Base-by-base conservation (phyloP, 30 jellyfish, hydroid and myxozoan genomes). In the Rhopilema esculentum region DNA sequence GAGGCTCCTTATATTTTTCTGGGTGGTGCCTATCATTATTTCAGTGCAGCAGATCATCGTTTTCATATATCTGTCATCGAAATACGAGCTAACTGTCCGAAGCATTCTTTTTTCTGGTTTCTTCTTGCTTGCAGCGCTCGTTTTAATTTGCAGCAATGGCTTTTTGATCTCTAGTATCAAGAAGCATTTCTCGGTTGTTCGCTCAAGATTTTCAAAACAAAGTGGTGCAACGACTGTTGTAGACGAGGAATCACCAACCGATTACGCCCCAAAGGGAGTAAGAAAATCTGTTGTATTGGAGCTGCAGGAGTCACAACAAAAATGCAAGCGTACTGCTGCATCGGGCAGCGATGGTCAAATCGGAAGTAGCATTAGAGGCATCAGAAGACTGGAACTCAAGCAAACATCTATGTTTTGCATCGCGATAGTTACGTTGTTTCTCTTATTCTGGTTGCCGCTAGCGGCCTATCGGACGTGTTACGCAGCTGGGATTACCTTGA, bases 401-500 rank as follows among this genome's bases (percentile, higher is more conserved):
- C 94, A 78, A 15, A 85, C 94, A 21, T 85, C 94, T 24, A 2
- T 85, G 23, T 64, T 68, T 16, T 85, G 94, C 49, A 68, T 74
- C 23, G 23, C 63, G 51, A 74, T 85, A 25, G 88, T 85, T 1
- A 24, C 78, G 57, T 57, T 85, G 1, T 85, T 85, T 76, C 27
- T 85, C 1, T 25, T 76, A 0, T 30, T 78, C 25, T 85, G 94
- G 94, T 20, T 79, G 26, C 94, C 94, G 40, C 61, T 85, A 19
- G 76, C 94, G 0, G 83, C 33, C 63, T 85, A 85, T 23, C 66
- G 94, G 24, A 7, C 66, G n/a, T 32, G 68, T 28, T 85, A 57
- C 33, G 94, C 77, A n/a, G 67, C 69, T 20, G 88, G 88, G 23
- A 21, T 57, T 20, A 50, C 77, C 16, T 16, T 85, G 33, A 75